Evolutionary conservation across 2,888 invertebrate species (phyloP).

Genomic region (Noctua pronuba): DNA sequence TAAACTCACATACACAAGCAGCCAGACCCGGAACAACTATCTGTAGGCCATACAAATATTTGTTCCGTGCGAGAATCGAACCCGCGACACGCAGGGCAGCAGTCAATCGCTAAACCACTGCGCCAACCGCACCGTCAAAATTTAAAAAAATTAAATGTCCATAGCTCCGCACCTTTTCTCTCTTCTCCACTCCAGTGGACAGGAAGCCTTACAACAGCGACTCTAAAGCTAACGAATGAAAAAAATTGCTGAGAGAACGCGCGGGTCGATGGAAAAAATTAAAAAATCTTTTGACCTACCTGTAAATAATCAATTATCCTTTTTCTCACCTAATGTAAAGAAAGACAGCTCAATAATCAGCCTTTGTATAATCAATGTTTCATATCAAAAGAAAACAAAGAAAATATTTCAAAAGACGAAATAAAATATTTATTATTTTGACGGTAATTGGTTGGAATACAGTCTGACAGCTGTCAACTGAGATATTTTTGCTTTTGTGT

Average conservation of each 20-base stretch:
- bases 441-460: conserved; percentile 38
- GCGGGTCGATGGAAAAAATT: not conserved
- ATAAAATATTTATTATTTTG: not conserved
- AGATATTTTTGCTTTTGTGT: conserved; percentile 21
- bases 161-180: no score
- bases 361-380: not conserved
- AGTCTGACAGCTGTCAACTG: conserved; percentile 28
- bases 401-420: conserved; percentile 39
- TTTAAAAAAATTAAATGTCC: no score
- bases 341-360: not conserved
- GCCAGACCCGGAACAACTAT: no score
- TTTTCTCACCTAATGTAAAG: not conserved
- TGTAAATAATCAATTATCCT: not conserved
- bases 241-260: not conserved
- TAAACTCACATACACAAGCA: no score
- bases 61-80: no score
- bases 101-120: no score
- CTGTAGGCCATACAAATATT: no score
- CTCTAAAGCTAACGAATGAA: no score
- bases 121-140: no score
- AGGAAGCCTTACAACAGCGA: no score
- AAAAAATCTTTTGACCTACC: not conserved
- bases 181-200: no score
- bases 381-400: not conserved
- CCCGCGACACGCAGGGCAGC: no score